Evolutionary conservation across 2,113 vertebrate genomes (phyloP).

Genomic region (Neolamprologus caudopunctatus): DNA sequence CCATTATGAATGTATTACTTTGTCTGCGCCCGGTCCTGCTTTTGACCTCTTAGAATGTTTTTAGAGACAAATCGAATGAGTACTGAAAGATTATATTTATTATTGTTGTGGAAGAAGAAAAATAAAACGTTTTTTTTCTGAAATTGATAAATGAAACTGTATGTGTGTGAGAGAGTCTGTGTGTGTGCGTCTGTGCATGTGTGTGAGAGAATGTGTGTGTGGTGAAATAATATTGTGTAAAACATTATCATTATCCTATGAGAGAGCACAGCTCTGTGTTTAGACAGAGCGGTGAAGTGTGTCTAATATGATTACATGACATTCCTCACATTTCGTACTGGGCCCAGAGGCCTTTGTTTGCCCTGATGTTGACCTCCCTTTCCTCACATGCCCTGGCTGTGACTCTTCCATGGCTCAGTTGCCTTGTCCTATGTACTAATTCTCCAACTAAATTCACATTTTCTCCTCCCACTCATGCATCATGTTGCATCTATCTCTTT

Average conservation of each 20-base stretch:
- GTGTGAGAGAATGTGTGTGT: background rate
- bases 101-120: background rate
- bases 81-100: background rate
- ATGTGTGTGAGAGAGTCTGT: background rate
- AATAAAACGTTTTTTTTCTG: background rate
- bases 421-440: constrained; percentile 20
- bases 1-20: background rate
- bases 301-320: constrained; percentile 63
- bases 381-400: constrained; percentile 36
- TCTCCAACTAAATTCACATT: constrained; percentile 36
- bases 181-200: background rate
- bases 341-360: constrained; percentile 32
- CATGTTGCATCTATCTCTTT: constrained; percentile 35
- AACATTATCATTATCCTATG: constrained; percentile 2
- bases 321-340: constrained; percentile 42
- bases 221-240: background rate
- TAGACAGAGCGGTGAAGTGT: constrained; percentile 42
- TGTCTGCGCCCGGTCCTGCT: rapidly evolving
- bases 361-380: constrained; percentile 40
- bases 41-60: background rate
- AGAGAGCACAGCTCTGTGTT: constrained; percentile 26
- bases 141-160: background rate
- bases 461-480: constrained; percentile 35
- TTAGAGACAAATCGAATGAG: background rate
- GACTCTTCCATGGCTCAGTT: constrained; percentile 31